phyloP scores from a whole-genome alignment of 2,113 vertebrate species.

The Micronycteris hirsuta region DNA sequence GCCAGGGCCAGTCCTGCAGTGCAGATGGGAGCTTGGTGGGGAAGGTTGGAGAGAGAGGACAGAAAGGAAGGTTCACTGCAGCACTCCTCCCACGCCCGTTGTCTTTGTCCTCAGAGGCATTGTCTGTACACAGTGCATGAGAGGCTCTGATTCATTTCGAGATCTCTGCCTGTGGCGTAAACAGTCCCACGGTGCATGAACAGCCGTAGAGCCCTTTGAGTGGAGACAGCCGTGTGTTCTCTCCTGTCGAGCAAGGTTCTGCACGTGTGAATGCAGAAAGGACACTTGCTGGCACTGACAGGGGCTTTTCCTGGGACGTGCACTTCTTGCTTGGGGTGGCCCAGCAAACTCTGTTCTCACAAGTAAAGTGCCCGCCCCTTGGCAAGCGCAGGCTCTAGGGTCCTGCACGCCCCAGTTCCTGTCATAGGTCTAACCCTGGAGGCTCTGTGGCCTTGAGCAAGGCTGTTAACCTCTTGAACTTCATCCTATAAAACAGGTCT shows the following conservation, averaged over 20 bases:
- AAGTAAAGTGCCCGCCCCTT: not conserved
- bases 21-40: not conserved
- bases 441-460: not conserved
- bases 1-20: not conserved
- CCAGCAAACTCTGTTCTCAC: not conserved
- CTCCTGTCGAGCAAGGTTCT: conserved; percentile 38
- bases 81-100: conserved; percentile 38
- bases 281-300: conserved; percentile 23
- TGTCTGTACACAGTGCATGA: conserved; percentile 1
- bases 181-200: conserved; percentile 47
- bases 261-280: conserved; percentile 44
- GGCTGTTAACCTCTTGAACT: not conserved
- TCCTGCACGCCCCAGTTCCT: not conserved
- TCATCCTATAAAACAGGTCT: not conserved
- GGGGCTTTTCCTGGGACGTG: not conserved
- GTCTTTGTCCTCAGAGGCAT: conserved; percentile 51
- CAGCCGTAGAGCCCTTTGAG: conserved; percentile 52
- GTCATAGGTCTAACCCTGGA: not conserved
- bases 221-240: conserved; percentile 61
- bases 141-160: conserved; percentile 56
- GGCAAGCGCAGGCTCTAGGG: not conserved
- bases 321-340: not conserved
- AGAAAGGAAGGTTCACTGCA: not conserved
- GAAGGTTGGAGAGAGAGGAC: conserved; percentile 17
- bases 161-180: conserved; percentile 57